Base-by-base conservation (phyloP, 2,888 invertebrate genomes). In the Melitaea athalia region DNA sequence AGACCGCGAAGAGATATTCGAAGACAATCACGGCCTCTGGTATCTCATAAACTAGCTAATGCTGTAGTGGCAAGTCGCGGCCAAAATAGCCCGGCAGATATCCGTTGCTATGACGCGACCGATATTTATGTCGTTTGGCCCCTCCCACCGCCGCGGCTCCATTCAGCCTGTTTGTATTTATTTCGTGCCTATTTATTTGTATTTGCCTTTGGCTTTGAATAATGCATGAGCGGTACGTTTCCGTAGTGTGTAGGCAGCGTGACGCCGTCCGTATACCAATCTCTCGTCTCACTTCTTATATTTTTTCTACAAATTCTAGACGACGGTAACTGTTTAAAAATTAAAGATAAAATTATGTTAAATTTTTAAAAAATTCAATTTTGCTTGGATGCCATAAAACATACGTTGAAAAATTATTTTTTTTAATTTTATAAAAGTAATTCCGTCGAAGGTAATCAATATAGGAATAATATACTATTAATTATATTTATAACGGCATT, bases 131-230 rank as follows among this genome's bases (percentile, higher is more conserved):
- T 91, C 91, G 91, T 86, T 75, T 81, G 77, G 91, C 89, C 84
- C 89, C 92, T 91, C 92, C 92, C 89, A 88, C 85, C 81, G 84
- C 85, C 86, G 87, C 82, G 88, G 89, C 89, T 88, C 89, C 91
- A 91, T 91, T 92, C 92, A 88, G 91, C 86, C 89, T 89, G 91
- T 91, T 92, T 91, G 91, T 92, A 92, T 92, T 91, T 92, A 91
- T 92, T 92, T 87, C 86, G 86, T 88, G 89, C 86, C 92, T 91
- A 92, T 92, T 92, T 92, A 92, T 92, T 92, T 92, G 92, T 92
- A 91, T 92, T 92, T 89, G 91, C 85, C 85, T 89, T 88, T 79
- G 86, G 84, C 82, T 91, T 89, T 92, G 92, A 92, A 92, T 92
- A 87, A 92, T 91, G 86, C 88, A 92, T 92, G 91, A 91, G 89